Percentiles rank a stretch among this genome's conserved stretches.
These are phyloP conservation scores for Chionis minor DNA, from an alignment of 2,113 vertebrate genomes.

Conservation along the genomic window DNA sequence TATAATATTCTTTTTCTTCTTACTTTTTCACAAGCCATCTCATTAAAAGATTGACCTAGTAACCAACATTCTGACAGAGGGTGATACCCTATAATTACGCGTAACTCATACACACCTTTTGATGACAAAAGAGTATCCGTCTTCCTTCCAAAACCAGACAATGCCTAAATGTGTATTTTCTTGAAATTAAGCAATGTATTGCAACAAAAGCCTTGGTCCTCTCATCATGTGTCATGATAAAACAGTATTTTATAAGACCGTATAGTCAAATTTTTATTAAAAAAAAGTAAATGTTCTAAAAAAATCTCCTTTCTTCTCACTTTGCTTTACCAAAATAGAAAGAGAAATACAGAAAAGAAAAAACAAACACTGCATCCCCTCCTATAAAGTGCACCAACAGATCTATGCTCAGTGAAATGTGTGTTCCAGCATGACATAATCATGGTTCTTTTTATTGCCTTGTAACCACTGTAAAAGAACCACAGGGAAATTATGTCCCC, in stretches of 20 bases:
- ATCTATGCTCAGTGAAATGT: background rate
- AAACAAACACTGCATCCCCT: fast-evolving
- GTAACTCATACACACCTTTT: background rate
- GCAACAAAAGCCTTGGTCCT: background rate
- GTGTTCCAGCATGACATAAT: background rate
- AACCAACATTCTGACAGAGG: background rate
- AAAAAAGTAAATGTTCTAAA: background rate
- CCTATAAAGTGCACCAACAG: background rate
- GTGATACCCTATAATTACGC: fast-evolving
- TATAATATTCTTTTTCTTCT: background rate
- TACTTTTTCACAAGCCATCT: background rate
- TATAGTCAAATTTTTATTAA: background rate
- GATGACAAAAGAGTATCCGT: background rate
- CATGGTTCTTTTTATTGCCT: background rate
- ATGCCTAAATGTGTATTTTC: background rate
- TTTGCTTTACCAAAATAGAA: background rate
- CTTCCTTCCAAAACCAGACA: background rate
- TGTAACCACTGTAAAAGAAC: background rate
- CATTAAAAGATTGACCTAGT: background rate
- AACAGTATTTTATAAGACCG: background rate
- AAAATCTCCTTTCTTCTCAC: background rate
- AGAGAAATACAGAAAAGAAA: background rate
- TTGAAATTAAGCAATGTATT: background rate
- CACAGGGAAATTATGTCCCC: background rate
- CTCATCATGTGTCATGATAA: fast-evolving